Base-by-base conservation (phyloP, 2,113 vertebrate species). In the Oreochromis tanganicae region DNA sequence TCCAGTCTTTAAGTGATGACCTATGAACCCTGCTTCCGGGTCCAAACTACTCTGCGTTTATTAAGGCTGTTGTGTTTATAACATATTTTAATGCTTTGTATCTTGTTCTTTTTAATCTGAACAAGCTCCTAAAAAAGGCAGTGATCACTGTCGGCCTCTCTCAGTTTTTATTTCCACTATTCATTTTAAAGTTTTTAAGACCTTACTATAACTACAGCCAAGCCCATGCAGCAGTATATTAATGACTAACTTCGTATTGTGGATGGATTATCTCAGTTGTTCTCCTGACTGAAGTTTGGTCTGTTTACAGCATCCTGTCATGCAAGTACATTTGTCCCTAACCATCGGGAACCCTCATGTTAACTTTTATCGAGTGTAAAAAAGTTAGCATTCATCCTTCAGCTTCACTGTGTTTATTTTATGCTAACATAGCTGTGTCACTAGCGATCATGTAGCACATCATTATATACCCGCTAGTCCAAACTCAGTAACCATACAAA, bases 381-480 rank as follows among this genome's bases (percentile, higher is more conserved):
- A 61, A 63, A 29, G 24, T 29, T 59, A 59, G 29, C 1, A 2
- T 19, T 63, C 29, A 34, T 34, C 16, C 59, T 19, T 29, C 59
- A 11, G 59, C 59, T 34, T 63, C 16, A 61, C 16, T 34, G 57
- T 61, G 57, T 61, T 34, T 61, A 1, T 10, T 4, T 11, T 19
- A 61, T 34, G 29, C 59, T 34, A 61, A 61, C 59, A 61, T 34
- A 34, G 29, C 29, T 61, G 59, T 61, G 16, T 34, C 2, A 1
- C 5, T 19, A 61, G 59, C 1, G 16, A 34, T 34, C 29, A 61
- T 1, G 5, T 34, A 34, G 16, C 29, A 19, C 16, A 63, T 34
- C 5, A 34, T 63, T 63, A 19, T 63, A 34, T 34, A 19, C 5
- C 16, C 0, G 3, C 29, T 61, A 11, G 16, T 6, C 3, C 0